Conservation (phyloP, 1,140 invertebrate genomes). For the Microplitis mediator region DNA sequence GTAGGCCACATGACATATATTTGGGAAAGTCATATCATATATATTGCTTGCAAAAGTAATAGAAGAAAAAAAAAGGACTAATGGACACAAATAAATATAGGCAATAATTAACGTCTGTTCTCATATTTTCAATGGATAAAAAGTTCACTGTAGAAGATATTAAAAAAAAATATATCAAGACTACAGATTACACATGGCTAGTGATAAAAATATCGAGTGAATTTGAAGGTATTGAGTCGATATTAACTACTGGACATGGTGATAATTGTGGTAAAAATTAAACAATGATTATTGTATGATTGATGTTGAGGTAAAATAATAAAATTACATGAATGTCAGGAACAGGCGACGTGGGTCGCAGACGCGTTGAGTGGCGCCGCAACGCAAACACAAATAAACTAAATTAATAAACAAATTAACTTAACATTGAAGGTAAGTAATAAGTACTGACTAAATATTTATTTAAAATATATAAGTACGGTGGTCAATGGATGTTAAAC, state of each 20-base stretch:
- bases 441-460: too few species aligned
- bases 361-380: conserved; percentile 63
- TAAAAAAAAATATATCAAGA: neutral
- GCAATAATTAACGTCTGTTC: neutral
- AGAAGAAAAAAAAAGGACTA: neutral
- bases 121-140: conserved; percentile 17
- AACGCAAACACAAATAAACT: conserved; percentile 49
- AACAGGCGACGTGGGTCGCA: conserved; percentile 60
- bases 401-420: neutral
- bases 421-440: too few species aligned
- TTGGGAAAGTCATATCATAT: too few species aligned
- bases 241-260: neutral
- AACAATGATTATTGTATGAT: conserved; percentile 23
- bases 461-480: too few species aligned
- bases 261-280: too few species aligned
- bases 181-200: neutral
- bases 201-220: neutral
- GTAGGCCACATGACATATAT: neutral
- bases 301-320: conserved; percentile 36
- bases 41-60: neutral
- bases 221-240: neutral
- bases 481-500: too few species aligned
- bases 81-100: too few species aligned
- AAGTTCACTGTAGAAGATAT: neutral
- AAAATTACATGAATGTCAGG: conserved; percentile 63